Base-by-base conservation (phyloP, 92 coral and sea anemone genomes). In the Actinostola sp. region DNA sequence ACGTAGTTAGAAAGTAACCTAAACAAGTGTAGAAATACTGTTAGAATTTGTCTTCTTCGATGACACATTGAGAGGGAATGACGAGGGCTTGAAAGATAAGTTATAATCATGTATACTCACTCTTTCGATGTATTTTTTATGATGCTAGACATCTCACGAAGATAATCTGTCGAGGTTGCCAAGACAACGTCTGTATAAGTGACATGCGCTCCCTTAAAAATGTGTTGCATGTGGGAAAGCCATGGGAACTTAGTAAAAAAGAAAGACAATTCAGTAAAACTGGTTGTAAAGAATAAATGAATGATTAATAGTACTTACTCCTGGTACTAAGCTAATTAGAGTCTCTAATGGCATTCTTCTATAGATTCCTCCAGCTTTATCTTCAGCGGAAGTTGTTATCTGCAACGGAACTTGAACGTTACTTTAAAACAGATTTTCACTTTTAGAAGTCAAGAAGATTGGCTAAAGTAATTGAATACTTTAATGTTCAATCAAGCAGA, bases 331-430 rank as follows among this genome's bases (percentile, higher is more conserved):
- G 53, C 73, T 88, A 27, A 79, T 73, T 16, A 95, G 86, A 31
- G 52, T 74, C 29, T 88, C 67, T 20, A 95, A 81, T 27, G 92
- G 92, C 89, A 95, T 95, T 36, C 99, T 75, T 59, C 95, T 87
- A 75, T 95, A 95, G 27, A 95, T 82, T 56, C 99, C 99, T 44
- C 87, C 99, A 13, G 99, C 92, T 44, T 91, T 91, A 58, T 77
- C 97, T 70, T 91, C 99, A 4, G 97, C 99, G 46, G 99, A 85
- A 26, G 99, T 89, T 3, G 99, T 95, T 54, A 95, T 77, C 99
- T 95, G 61, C 17, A 36, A 50, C 6, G 4, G 14, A 36, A 46
- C 14, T 0, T 11, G n/a, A 4, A 0, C 11, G 36, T 26, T 26
- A n/a, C 3, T 15, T 38, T 0, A 50, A 28, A 44, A 5, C 42